Evolutionary conservation across 2,113 vertebrate genomes (phyloP), one percentile per base, ranked within the genome.

Genomic region (Pelecanus crispus): DNA sequence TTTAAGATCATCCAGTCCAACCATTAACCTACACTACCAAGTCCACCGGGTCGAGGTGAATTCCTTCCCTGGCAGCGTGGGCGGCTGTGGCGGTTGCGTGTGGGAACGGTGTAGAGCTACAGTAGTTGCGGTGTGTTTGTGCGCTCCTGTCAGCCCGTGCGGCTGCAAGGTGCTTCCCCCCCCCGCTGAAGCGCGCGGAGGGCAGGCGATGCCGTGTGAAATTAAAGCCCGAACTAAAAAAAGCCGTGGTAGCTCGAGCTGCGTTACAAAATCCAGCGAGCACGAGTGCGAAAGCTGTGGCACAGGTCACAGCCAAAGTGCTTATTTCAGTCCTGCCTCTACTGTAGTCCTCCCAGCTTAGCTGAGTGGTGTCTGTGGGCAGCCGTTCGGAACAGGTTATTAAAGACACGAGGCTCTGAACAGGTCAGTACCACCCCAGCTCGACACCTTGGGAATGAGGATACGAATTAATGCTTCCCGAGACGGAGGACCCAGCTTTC

Each of bases 121-220:
- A 5, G 36, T 9, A 62, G 31, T 1, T 22, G 77, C 1, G 19
- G 5, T 8, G 38, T 9, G 32, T 45, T 7, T 25, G 9, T 38
- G 45, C 10, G 25, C 38, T 55, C 1, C 0, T 17, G 19, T 56
- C 13, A 36, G 3, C 28, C 13, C 8, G 25, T 42, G 55, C 31
- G 50, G 61, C 62, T 86, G 8, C 36, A 13, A 17, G 40, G 36
- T 59, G 29, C 24, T 29, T 34, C 14, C 16, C 16, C 29, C 14
- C 16, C 16, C 29, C 4, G 16, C 45, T 81, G 47, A 87, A 45
- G 19, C n/a, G 63, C 1, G 1, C 26, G 8, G 53, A 21, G 42
- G n/a, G 17, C 29, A 18, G 32, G 4, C 18, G 12, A 7, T 42
- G 19, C 42, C 19, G 0, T 32, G n/a, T 22, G 40, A 71, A n/a